Base-by-base conservation (phyloP, 1,140 invertebrate genomes). In the Hypothenemus hampei region DNA sequence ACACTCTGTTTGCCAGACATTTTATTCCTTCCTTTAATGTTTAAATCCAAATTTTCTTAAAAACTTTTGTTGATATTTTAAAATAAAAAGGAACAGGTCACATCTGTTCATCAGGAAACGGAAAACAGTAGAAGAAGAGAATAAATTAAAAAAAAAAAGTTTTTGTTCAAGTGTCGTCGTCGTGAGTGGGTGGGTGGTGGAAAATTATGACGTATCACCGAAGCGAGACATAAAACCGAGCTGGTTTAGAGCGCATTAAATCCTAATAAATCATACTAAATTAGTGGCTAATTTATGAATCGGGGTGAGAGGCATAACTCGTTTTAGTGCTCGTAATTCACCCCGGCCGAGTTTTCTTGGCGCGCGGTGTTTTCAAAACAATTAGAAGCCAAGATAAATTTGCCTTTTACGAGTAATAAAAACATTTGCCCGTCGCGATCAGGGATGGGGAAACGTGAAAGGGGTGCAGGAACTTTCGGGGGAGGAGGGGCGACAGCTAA, bases 231-330 rank as follows among this genome's bases (percentile, higher is more conserved):
- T 61, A 56, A 56, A 57, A 60, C 53, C 47, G 50, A 44, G 50
- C 53, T 59, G 57, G 51, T 59, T n/a, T 54, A 57, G 58, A 45
- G 58, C 45, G 40, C 55, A 62, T 62, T 57, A 60, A 57, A 51
- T 50, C 24, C 49, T 51, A 46, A 62, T 60, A 62, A 62, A 62
- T 62, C 61, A 61, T 61, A 39, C 52, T 40, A 50, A 58, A 61
- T 61, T 61, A 61, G 55, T 33, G 48, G 21, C 41, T 57, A 57
- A 57, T 58, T 58, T 57, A 57, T 51, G 55, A 57, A 57, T 47
- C 48, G 47, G 49, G 49, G 49, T 58, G 50, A 51, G 41, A 58
- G 57, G 43, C 41, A 53, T 53, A 49, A 54, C 50, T 43, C 36
- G 50, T 58, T 58, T 53, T 57, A 57, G 10, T 50, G 55, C 39